Base-by-base conservation (phyloP, 1,140 invertebrate species). In the Rhagoletis pomonella region DNA sequence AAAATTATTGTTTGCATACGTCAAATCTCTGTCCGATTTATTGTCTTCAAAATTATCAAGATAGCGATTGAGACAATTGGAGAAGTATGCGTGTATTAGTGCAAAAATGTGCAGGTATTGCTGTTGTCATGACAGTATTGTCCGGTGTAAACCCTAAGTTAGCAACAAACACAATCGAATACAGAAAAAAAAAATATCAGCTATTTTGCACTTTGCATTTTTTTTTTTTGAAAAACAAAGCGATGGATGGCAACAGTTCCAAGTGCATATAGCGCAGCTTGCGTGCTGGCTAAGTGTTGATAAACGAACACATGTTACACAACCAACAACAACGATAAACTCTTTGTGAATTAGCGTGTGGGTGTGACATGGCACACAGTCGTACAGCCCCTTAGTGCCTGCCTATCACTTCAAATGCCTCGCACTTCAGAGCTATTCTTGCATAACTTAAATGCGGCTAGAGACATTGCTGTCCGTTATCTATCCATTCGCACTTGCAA, bases 381-480 rank as follows among this genome's bases (percentile, higher is more conserved):
- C 39, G 17, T 39, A 73, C 14, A 73, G n/a, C 17, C 12, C 12
- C 7, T 1, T 4, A 44, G 14, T 14, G 2, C 39, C 39, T 4
- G 9, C 44, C 67, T 42, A 44, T 73, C 14, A 73, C 42, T 2
- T 19, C 2, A 17, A 73, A 7, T 55, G 5, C 10, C 50, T 55
- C 50, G 29, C 50, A 55, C 50, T 55, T 55, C 2, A 55, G 5
- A 55, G 50, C 2, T 55, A 47, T 17, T 44, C 44, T 47, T 17
- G 42, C 67, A 73, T 5, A 47, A 73, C 42, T 73, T 73, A 73
- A 73, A 44, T 73, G 67, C 39, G 67, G 3, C 67, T 42, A n/a
- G 14, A 4, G 12, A 6, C 2, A 55, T 55, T 7, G 50, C 10
- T 0, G 50, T 55, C 50, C 50, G 50, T 55, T 55, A 55, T 55